phyloP scores from a whole-genome alignment of 2,113 vertebrate species.

The Nothobranchius kuhntae region DNA sequence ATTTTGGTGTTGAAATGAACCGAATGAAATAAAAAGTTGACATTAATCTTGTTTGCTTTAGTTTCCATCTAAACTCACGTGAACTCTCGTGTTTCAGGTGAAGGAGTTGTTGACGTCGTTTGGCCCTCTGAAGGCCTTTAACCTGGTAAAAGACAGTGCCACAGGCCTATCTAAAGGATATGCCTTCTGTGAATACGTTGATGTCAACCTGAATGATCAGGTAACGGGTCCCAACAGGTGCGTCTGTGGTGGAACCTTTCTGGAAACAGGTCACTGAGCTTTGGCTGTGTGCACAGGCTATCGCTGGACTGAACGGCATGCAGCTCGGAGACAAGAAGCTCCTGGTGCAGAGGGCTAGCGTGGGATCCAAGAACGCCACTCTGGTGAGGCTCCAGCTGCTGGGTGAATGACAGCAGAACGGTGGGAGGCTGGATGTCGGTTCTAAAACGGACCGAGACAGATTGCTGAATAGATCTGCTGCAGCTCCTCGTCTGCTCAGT shows the following conservation, averaged over 20 bases:
- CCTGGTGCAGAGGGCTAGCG: slow-evolving; percentile 91
- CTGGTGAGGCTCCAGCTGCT: slow-evolving; percentile 79
- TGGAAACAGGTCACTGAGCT: neutral
- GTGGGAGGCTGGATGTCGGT: slow-evolving; percentile 30
- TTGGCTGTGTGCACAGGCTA: slow-evolving; percentile 76
- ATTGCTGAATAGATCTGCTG: neutral
- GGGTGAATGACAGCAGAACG: slow-evolving; percentile 24
- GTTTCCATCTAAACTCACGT: neutral
- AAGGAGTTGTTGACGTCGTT: slow-evolving; percentile 92
- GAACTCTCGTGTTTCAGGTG: slow-evolving; percentile 74
- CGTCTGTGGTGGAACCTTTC: neutral
- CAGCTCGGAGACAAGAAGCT: slow-evolving; percentile 94
- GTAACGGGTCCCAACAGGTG: slow-evolving; percentile 59
- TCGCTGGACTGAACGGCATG: slow-evolving; percentile 91
- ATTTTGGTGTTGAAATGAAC: neutral
- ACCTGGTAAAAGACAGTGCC: slow-evolving; percentile 93
- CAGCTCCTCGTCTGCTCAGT: neutral
- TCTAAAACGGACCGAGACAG: slow-evolving; percentile 2
- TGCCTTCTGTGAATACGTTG: slow-evolving; percentile 94
- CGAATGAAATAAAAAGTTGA: neutral
- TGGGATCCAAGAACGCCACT: slow-evolving; percentile 92
- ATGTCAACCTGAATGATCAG: slow-evolving; percentile 93
- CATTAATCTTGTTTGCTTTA: neutral
- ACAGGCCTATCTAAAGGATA: slow-evolving; percentile 93
- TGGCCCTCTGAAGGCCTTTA: slow-evolving; percentile 92